Conservation (phyloP, 2,113 vertebrate species). For the Heterocephalus glaber region DNA sequence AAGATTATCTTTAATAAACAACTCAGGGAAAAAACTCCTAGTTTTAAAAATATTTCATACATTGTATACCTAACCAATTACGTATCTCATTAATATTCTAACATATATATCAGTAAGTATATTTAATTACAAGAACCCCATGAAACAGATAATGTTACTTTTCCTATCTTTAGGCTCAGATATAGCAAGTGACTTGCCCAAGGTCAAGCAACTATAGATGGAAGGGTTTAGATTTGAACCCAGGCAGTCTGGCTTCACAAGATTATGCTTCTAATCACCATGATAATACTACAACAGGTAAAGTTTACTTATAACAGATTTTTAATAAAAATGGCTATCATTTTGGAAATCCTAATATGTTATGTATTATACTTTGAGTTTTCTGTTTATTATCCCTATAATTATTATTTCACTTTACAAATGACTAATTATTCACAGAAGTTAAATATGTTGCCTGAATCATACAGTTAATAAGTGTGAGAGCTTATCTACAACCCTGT, state of each 20-base stretch:
- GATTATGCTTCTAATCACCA: constrained; percentile 7
- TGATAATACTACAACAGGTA: neutral
- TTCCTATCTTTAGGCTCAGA: neutral
- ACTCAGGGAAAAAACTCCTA: neutral
- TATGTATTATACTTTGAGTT: neutral
- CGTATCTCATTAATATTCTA: neutral
- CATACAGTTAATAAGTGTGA: neutral
- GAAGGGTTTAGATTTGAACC: neutral
- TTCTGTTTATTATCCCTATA: neutral
- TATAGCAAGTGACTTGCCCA: neutral
- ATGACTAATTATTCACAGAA: neutral
- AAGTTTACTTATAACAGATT: neutral
- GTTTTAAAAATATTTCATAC: constrained; percentile 1
- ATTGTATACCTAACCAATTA: neutral
- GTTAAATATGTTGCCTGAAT: neutral
- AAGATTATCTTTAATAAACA: constrained; percentile 33
- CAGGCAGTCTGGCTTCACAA: neutral
- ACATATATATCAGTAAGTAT: neutral
- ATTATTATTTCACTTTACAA: neutral
- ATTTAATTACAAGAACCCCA: neutral
- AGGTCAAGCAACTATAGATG: neutral
- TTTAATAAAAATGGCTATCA: neutral
- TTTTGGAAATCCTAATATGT: neutral
- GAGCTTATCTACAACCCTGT: neutral
- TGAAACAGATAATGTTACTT: neutral